Base-by-base conservation (phyloP, 2,797 vertebrate genomes). In the Aphelocoma californica region DNA sequence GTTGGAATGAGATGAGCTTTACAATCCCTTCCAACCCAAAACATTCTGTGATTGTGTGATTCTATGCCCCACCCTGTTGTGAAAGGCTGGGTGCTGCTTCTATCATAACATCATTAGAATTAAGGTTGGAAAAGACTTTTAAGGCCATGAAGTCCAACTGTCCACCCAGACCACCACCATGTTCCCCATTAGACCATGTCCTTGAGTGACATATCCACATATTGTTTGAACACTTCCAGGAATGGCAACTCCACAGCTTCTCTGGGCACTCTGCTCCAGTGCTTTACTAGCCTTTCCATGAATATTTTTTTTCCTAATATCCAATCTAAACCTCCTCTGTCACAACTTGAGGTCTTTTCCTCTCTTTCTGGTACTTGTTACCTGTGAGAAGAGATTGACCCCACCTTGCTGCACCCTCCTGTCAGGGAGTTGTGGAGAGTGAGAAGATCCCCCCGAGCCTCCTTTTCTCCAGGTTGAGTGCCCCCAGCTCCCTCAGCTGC, bases 391-490 rank as follows among this genome's bases (percentile, higher is more conserved):
- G 31, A 53, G 9, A 3, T 2, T 5, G 10, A 10, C 8, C n/a
- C 10, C 8, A 6, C 7, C 7, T 34, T 14, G 9, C 18, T 58
- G 31, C 5, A 4, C 6, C 5, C 25, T 65, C 15, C 18, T 90
- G 32, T 53, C 31, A 47, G 53, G 16, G 34, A 44, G 48, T 5
- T 56, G 32, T 32, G 1, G 4, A 67, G 54, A 74, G 26, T 2
- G 1, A 67, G 2, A 62, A 61, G 4, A 2, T 54, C 1, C 18
- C 20, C 10, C 10, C 24, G 18, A 42, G 18, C 13, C 26, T 47
- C 18, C 11, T 72, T 40, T 53, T 47, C 45, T 32, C 40, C 53
- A 60, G 38, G 9, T 9, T 90, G 67, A 66, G 17, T 7, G 10
- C 8, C 17, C 10, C 14, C 38, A 71, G 25, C 7, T 65, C 45